A percentile compares a stretch with the other conserved stretches of the same genome.
phyloP scores from a whole-genome alignment of 2,113 vertebrate genomes.

The Gulo gulo region DNA sequence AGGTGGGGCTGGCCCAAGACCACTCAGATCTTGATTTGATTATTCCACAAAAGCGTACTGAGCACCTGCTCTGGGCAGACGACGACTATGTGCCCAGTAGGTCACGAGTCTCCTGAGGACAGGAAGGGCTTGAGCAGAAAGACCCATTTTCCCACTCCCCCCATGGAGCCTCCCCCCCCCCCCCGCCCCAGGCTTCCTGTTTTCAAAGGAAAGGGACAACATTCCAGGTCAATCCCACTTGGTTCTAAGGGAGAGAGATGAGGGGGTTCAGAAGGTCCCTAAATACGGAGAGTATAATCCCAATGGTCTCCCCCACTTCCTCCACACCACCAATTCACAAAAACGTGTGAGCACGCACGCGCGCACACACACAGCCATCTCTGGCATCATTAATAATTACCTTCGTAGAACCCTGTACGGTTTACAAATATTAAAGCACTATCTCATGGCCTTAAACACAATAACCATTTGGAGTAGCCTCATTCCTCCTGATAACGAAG shows the following conservation, averaged over 20 bases:
- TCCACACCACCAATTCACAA: not conserved
- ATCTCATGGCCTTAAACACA: conserved; percentile 69
- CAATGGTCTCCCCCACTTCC: not conserved
- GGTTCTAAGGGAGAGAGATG: not conserved
- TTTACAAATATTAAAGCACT: conserved; percentile 71
- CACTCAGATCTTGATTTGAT: not conserved
- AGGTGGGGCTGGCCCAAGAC: not conserved
- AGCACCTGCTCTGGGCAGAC: not conserved
- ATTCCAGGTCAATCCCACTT: not conserved
- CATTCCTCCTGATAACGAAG: conserved; percentile 34
- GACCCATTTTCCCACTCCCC: not conserved
- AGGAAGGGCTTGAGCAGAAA: not conserved
- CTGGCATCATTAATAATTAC: conserved; percentile 60
- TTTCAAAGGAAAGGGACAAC: conserved; percentile 7
- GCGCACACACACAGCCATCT: not conserved
- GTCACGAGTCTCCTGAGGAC: not conserved
- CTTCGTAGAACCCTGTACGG: conserved; percentile 24
- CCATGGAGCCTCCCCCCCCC: not conserved
- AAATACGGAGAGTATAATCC: not conserved
- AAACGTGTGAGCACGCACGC: not conserved
- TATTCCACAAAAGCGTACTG: not conserved
- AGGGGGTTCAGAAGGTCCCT: not conserved
- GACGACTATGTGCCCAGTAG: not conserved
- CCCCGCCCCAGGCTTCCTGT: not conserved
- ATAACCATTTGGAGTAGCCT: not conserved